phyloP scores from a whole-genome alignment of 2,797 vertebrate genomes.

The Halcyon leucocephala region DNA sequence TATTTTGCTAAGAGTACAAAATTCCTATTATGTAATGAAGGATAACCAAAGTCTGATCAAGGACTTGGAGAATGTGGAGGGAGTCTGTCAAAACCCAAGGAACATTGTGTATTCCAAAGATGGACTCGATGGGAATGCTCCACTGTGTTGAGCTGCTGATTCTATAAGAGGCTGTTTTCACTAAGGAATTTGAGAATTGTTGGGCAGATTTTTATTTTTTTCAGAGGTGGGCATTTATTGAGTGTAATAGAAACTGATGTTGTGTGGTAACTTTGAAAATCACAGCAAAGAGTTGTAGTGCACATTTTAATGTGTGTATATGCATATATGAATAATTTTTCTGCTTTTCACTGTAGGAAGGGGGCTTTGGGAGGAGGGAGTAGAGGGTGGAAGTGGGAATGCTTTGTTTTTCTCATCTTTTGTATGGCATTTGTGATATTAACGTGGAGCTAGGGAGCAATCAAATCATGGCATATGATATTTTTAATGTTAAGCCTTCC shows the following conservation, averaged over 20 bases:
- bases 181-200: not conserved
- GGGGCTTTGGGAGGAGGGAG: not conserved
- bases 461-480: not conserved
- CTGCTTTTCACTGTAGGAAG: not conserved
- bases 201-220: not conserved
- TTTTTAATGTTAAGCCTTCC: conserved; percentile 53
- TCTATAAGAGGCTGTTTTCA: not conserved
- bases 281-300: not conserved
- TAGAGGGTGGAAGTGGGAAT: conserved; percentile 20
- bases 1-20: not conserved
- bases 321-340: not conserved
- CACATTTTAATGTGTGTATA: not conserved
- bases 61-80: not conserved
- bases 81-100: not conserved
- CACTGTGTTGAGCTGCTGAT: not conserved
- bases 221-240: not conserved
- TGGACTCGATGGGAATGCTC: not conserved
- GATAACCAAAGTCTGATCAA: not conserved
- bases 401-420: conserved; percentile 27
- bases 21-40: not conserved
- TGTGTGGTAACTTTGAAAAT: conserved; percentile 11
- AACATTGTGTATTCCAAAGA: not conserved
- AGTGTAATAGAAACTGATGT: not conserved
- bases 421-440: not conserved
- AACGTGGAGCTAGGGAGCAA: not conserved